These are phyloP conservation scores for Eleginops maclovinus DNA, from an alignment of 2,113 vertebrate species.

Conservation along the genomic window DNA sequence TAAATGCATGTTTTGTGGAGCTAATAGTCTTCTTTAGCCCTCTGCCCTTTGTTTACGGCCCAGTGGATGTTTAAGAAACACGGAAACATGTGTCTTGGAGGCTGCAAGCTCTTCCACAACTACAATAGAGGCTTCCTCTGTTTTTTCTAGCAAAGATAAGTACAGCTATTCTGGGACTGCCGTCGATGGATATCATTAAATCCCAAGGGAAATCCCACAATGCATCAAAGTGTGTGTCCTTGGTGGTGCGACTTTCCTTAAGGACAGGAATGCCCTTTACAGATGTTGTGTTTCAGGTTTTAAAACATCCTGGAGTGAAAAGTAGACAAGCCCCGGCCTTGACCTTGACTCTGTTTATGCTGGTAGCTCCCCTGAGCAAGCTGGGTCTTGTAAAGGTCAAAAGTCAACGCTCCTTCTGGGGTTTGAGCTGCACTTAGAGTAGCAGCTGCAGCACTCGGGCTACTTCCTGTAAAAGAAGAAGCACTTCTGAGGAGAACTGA, in stretches of 20 bases:
- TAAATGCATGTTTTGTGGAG: not conserved
- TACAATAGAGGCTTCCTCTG: conserved; percentile 70
- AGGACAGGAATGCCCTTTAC: conserved; percentile 58
- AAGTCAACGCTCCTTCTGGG: conserved; percentile 33
- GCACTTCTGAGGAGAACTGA: not conserved
- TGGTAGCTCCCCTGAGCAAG: conserved; percentile 31
- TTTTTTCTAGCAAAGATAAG: conserved; percentile 48
- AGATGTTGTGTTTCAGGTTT: conserved; percentile 69
- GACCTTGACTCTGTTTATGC: conserved; percentile 54
- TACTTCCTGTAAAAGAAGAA: conserved; percentile 11
- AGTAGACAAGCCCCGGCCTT: conserved; percentile 25
- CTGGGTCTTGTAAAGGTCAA: conserved; percentile 42
- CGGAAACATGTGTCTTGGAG: conserved; percentile 24
- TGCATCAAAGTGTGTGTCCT: conserved; percentile 29
- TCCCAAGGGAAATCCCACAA: conserved; percentile 54
- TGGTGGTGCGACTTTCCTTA: conserved; percentile 34
- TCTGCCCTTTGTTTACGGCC: conserved; percentile 36
- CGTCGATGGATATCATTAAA: conserved; percentile 33
- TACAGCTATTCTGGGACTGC: conserved; percentile 60
- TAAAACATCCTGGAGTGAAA: conserved; percentile 32
- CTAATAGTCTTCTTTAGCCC: not conserved
- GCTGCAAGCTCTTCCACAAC: conserved; percentile 17
- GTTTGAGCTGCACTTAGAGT: conserved; percentile 34
- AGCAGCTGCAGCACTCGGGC: conserved; percentile 20
- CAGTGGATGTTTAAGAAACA: conserved; percentile 44